phyloP scores from a whole-genome alignment of 2,113 vertebrate species.

The Okapia johnstoni region DNA sequence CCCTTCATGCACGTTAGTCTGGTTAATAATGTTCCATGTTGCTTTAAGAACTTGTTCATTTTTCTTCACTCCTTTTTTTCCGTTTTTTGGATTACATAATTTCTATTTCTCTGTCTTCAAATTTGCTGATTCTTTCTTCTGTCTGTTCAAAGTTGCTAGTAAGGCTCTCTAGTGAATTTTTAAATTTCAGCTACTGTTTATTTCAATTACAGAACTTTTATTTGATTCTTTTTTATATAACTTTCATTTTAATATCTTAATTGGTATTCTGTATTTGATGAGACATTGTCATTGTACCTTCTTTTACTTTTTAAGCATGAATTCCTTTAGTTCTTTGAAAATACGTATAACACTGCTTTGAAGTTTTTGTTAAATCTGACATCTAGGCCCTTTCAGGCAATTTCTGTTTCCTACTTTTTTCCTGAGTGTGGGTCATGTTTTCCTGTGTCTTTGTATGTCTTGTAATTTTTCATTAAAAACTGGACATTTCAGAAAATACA shows the following conservation, averaged over 20 bases:
- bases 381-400: background rate
- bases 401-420: background rate
- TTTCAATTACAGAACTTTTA: background rate
- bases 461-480: background rate
- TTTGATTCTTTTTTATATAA: background rate
- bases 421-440: background rate
- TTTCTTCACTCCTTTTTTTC: background rate
- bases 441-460: background rate
- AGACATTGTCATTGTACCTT: background rate
- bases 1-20: background rate
- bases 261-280: slow-evolving; percentile 12
- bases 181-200: background rate
- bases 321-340: background rate
- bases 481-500: background rate
- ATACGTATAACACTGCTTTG: background rate
- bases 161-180: background rate
- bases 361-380: background rate
- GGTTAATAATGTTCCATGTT: background rate
- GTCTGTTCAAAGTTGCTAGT: background rate
- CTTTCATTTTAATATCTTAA: background rate
- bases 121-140: background rate
- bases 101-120: background rate
- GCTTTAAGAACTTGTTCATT: background rate
- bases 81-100: background rate
- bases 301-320: background rate